Percentiles rank a stretch among this genome's conserved stretches.
phyloP scores from a whole-genome alignment of 2,888 invertebrate genomes.

The Perizoma affinitatum region DNA sequence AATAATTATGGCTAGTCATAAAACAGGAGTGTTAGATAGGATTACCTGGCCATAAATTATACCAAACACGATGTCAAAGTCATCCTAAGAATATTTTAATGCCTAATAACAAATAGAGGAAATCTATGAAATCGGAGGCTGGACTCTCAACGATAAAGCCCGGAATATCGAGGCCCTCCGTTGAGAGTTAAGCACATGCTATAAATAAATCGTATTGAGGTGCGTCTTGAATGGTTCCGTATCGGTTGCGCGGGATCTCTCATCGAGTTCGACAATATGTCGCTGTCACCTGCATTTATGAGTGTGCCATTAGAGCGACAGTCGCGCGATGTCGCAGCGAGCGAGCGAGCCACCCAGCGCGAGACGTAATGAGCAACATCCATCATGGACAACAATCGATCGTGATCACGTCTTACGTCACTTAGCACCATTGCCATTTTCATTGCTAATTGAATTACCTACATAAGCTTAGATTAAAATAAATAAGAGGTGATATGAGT shows the following conservation, averaged over 20 bases:
- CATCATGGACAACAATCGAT: constrained; percentile 74
- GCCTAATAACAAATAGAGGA: constrained; percentile 62
- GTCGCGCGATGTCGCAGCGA: constrained; percentile 46
- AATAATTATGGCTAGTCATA: constrained; percentile 27
- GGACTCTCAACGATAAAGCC: constrained; percentile 57
- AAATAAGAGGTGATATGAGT: not conserved
- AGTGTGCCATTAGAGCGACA: constrained; percentile 63
- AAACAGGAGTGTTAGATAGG: constrained; percentile 58
- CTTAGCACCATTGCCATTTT: constrained; percentile 31
- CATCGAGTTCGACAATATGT: constrained; percentile 68
- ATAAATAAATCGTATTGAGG: constrained; percentile 79
- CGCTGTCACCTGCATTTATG: constrained; percentile 67
- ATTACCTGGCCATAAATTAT: constrained; percentile 67
- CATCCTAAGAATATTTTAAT: constrained; percentile 54
- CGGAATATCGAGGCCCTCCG: constrained; percentile 55
- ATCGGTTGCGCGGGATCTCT: constrained; percentile 68
- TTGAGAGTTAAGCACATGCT: constrained; percentile 64
- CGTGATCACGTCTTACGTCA: constrained; percentile 50
- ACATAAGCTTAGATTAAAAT: not conserved
- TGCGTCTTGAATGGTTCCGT: constrained; percentile 67
- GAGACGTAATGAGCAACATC: constrained; percentile 71
- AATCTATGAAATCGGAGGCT: constrained; percentile 61
- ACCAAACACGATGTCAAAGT: constrained; percentile 59
- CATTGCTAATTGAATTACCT: constrained; percentile 13
- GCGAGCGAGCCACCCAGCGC: constrained; percentile 68